Conservation (phyloP, 2,113 vertebrate species). For the Xyliphius kryptos region DNA sequence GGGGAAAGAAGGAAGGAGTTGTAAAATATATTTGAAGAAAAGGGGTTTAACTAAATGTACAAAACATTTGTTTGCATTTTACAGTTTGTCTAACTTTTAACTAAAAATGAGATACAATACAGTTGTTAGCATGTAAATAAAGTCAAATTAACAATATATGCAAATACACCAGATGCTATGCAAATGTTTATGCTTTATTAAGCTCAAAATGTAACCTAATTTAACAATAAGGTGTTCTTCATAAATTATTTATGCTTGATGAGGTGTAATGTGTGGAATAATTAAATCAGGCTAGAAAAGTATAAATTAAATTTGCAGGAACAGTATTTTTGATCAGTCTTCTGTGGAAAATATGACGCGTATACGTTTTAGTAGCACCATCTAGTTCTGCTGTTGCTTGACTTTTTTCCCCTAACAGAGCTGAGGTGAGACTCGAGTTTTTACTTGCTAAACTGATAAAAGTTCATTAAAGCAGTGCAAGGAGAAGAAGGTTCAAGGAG, state of each 20-base stretch:
- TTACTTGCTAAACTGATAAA: constrained; percentile 43
- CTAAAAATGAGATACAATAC: constrained; percentile 16
- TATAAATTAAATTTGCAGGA: constrained; percentile 22
- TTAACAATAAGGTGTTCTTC: constrained; percentile 38
- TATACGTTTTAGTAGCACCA: too few species aligned
- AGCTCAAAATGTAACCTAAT: constrained; percentile 37
- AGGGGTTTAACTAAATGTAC: constrained; percentile 21
- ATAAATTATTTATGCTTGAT: constrained; percentile 27
- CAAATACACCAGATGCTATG: constrained; percentile 27
- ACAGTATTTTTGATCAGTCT: too few species aligned
- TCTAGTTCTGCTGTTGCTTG: too few species aligned
- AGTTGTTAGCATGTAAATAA: constrained; percentile 35
- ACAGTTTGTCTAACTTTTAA: not conserved
- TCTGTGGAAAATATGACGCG: too few species aligned
- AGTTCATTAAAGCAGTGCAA: constrained; percentile 43
- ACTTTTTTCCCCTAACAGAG: too few species aligned
- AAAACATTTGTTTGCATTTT: not conserved
- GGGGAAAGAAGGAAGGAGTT: too few species aligned
- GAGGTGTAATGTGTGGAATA: constrained; percentile 33
- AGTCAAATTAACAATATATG: constrained; percentile 36
- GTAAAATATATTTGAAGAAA: constrained; percentile 6
- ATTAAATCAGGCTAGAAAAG: constrained; percentile 35
- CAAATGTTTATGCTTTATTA: constrained; percentile 33
- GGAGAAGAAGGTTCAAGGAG: constrained; percentile 34
- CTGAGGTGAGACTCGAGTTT: constrained; percentile 31